phyloP scores from a whole-genome alignment of 2,888 invertebrate species.

The Amaurobius ferox region DNA sequence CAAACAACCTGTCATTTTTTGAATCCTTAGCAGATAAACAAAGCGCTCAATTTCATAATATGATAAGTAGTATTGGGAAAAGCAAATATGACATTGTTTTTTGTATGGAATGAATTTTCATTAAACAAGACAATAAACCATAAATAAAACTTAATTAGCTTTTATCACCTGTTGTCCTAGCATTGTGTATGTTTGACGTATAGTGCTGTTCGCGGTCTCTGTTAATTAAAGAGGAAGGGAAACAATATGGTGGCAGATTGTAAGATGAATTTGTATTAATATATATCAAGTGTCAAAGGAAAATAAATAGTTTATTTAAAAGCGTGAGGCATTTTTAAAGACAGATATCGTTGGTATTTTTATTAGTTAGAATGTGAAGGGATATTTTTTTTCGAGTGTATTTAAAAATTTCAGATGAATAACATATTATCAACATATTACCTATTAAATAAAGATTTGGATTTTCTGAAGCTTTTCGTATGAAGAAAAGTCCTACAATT shows the following conservation, averaged over 20 bases:
- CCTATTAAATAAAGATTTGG: no score
- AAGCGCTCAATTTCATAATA: neutral
- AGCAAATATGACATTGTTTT: neutral
- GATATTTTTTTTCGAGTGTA: no score
- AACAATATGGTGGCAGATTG: neutral
- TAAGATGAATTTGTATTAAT: neutral
- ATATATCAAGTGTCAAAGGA: neutral
- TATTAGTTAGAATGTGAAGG: no score
- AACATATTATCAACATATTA: no score
- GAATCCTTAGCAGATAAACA: neutral
- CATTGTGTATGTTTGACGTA: neutral
- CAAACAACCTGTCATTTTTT: no score
- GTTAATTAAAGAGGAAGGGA: neutral
- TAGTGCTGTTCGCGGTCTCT: neutral
- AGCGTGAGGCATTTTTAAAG: no score
- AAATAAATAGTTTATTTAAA: no score
- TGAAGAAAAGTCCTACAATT: no score
- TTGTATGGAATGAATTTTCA: neutral
- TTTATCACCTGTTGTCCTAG: neutral
- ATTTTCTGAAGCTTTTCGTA: no score
- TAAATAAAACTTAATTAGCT: conserved; percentile 43
- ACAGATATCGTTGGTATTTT: no score
- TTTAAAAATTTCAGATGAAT: no score
- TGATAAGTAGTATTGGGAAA: conserved; percentile 5
- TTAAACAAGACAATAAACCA: conserved; percentile 39